Evolutionary conservation across 1,140 invertebrate species (phyloP), one percentile per base, ranked within the genome.

Genomic region (Tetraneura akinire): DNA sequence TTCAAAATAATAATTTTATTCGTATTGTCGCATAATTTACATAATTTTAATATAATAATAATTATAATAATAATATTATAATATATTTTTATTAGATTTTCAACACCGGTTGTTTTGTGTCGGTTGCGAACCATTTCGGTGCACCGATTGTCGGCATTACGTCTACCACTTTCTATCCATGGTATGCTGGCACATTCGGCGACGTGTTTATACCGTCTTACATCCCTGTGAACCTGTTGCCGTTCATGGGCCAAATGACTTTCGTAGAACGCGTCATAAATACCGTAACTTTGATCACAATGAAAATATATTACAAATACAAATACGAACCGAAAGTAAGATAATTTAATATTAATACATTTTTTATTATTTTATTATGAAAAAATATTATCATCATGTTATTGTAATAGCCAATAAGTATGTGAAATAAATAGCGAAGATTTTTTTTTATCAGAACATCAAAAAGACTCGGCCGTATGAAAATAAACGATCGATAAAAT

Each of bases 81-180:
- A n/a, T n/a, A n/a, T n/a, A 10, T 3, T 32, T 70, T 18, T 49
- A 6, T 16, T 21, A 84, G 78, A 80, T 83, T 14, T 85, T 85
- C 74, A 81, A 81, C 42, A 82, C 80, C 13, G 83, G 82, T 45
- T 81, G 82, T 4, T 83, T 82, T 16, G 53, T 82, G 11, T 81
- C 82, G 0, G 83, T 86, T 21, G 84, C 84, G 0, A 82, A 86
- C 82, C 81, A 70, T 16, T 81, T 83, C 32, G 78, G 81, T 26
- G 82, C 81, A 13, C 91, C 91, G 0, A 86, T 90, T 4, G 88
- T 93, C 4, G 86, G 86, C 0, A 81, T 89, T 8, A 87, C 47
- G 88, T 90, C 87, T 86, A 78, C 74, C 37, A 78, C 55, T 13
- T 37, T 78, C 14, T 78, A 78, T 62, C 74, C 90, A 11, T 92